A percentile compares a stretch with the other conserved stretches of the same genome.
These are phyloP conservation scores for Daphoenositta chrysoptera DNA, from an alignment of 2,113 vertebrate species.

Conservation along the genomic window DNA sequence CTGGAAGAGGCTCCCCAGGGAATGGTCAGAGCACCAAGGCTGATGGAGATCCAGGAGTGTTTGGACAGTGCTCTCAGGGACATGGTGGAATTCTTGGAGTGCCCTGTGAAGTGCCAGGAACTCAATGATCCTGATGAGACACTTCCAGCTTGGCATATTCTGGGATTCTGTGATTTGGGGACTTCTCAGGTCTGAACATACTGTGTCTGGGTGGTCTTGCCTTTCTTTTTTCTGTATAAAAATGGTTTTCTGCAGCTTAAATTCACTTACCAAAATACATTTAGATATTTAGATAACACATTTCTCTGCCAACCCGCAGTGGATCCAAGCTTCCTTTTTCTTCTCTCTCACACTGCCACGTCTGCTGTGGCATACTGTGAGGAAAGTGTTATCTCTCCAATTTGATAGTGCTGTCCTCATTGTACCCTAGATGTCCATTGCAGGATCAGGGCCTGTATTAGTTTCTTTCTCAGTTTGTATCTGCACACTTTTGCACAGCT, in stretches of 20 bases:
- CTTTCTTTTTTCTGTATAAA: background rate
- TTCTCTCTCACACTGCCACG: background rate
- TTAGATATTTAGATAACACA: rapidly evolving
- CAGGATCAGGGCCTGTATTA: background rate
- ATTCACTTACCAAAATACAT: background rate
- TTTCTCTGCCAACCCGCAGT: background rate
- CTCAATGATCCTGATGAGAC: no score
- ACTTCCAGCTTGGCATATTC: background rate
- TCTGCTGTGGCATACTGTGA: background rate
- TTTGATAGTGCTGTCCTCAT: background rate
- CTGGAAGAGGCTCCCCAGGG: background rate
- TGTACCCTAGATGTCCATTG: background rate
- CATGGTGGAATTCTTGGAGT: no score
- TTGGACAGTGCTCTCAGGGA: background rate
- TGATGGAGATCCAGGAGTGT: rapidly evolving
- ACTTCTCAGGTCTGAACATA: background rate
- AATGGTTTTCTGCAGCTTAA: background rate
- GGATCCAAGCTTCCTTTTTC: background rate
- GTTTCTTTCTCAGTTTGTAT: background rate
- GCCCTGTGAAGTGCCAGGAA: background rate
- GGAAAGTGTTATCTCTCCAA: background rate
- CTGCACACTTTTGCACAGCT: background rate
- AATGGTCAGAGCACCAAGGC: background rate
- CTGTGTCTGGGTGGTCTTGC: background rate
- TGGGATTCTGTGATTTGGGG: background rate